Base-by-base conservation (phyloP, 2,888 invertebrate genomes). In the Anoncus sp. region DNA sequence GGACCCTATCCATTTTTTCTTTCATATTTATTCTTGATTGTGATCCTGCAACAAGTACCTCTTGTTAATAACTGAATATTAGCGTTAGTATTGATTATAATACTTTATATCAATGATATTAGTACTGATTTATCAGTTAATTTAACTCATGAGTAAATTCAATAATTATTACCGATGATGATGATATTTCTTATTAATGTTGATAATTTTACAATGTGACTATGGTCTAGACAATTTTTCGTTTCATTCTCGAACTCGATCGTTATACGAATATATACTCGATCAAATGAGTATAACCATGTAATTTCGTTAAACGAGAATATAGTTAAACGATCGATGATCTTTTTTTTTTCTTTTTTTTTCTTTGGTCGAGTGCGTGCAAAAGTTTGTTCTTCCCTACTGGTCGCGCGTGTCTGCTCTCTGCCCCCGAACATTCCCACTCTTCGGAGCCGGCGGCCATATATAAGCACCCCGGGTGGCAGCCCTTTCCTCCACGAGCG, bases 381-480 rank as follows among this genome's bases (percentile, higher is more conserved):
- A 40, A 47, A 65, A 77, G 77, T 65, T 73, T 69, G 73, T 63
- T 75, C 77, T 70, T 70, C 73, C 69, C 69, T 51, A 43, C 20
- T 53, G 49, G 43, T 43, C 47, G 67, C 62, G 72, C 66, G 71
- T 72, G 72, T 77, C 62, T 72, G 72, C 65, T 57, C 24, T 62
- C 47, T 51, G 16, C 31, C 65, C 35, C 51, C 40, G 45, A 35
- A 53, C 53, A 24, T 69, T 76, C 40, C 38, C 27, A 20, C 59
- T 55, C 45, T 47, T 73, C 66, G 35, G 53, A 38, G 62, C 66
- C 57, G 69, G 63, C 60, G 75, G 60, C 62, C n/a, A n/a, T 45
- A 57, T 24, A 40, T 40, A 22, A 24, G 10, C 24, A 24, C 24
- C 59, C 45, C 18, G 45, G 43, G 45, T 14, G 47, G 69, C 43